These are phyloP conservation scores for Catharus bicknelli DNA, from an alignment of 2,113 vertebrate species.

Conservation along the genomic window DNA sequence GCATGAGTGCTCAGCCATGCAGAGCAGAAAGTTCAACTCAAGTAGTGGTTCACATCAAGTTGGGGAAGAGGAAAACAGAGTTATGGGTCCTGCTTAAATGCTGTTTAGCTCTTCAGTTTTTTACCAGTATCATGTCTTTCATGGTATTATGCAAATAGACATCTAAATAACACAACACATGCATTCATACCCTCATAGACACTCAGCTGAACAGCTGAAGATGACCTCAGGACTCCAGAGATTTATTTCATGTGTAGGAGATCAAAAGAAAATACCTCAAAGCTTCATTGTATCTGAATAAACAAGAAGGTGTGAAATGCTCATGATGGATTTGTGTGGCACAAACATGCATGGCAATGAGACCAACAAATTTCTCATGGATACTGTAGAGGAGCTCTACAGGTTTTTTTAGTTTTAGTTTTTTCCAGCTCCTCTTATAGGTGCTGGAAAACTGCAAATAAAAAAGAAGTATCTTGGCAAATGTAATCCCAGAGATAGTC, in stretches of 20 bases:
- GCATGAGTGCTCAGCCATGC: neutral
- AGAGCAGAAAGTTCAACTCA: neutral
- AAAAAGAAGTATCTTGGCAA: neutral
- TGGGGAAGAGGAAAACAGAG: neutral
- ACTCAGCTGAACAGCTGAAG: neutral
- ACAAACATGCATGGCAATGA: neutral
- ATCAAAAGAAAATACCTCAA: conserved; percentile 19
- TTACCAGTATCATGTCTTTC: neutral
- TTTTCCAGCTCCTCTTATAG: neutral
- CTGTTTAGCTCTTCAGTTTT: neutral
- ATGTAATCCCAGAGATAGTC: neutral
- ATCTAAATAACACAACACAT: neutral
- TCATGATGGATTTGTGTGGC: neutral
- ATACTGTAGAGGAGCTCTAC: neutral
- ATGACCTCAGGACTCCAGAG: neutral
- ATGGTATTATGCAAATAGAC: neutral
- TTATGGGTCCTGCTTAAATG: neutral
- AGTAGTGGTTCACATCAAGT: neutral
- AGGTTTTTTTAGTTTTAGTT: neutral
- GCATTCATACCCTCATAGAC: neutral
- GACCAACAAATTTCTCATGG: neutral
- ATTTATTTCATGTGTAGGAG: neutral
- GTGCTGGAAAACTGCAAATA: neutral
- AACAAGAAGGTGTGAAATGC: neutral
- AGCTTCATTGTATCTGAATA: neutral